A percentile compares a stretch with the other conserved stretches of the same genome.
Evolutionary conservation across 2,797 vertebrate species (phyloP).

Genomic region (Gallinago solitaria): DNA sequence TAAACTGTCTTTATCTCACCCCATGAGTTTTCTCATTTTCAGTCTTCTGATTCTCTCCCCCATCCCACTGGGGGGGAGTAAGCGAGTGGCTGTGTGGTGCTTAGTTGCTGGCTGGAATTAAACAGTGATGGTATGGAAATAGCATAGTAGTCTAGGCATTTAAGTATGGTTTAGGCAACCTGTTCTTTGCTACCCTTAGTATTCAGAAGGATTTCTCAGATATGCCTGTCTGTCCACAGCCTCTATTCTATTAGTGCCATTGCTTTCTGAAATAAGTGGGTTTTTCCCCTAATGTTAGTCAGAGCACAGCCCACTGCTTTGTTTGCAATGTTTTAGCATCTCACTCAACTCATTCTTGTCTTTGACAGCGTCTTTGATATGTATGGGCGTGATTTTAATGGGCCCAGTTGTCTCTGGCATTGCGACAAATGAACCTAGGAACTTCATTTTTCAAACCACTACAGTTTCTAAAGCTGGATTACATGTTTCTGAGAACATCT

Average conservation of each 20-base stretch:
- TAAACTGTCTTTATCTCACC: neutral
- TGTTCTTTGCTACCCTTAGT: neutral
- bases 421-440: neutral
- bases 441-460: neutral
- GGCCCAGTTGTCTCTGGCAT: neutral
- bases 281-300: neutral
- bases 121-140: neutral
- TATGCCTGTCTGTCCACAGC: neutral
- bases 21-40: neutral
- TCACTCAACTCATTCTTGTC: neutral
- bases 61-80: neutral
- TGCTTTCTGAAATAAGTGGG: neutral
- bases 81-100: neutral
- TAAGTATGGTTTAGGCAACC: neutral
- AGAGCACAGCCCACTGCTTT: neutral
- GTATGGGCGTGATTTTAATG: neutral
- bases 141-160: neutral
- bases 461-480: neutral
- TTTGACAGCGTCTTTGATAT: neutral
- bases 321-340: neutral
- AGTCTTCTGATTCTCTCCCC: neutral
- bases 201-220: neutral
- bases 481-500: neutral
- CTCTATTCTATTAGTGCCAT: neutral
- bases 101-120: neutral